Conservation (phyloP, 2,113 vertebrate genomes). For the Saguinus imperator region DNA sequence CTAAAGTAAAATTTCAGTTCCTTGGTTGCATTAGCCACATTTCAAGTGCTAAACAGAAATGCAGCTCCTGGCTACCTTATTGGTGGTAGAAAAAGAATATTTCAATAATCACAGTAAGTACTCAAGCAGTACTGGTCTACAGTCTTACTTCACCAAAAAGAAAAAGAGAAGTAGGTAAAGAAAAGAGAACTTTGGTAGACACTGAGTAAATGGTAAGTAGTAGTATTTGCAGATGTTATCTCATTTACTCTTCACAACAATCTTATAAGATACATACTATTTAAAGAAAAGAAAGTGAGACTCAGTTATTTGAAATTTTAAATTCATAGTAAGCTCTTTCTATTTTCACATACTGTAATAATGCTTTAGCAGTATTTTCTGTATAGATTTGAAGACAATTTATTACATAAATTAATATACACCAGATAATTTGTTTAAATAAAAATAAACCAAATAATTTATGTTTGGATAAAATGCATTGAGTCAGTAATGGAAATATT, state of each 20-base stretch:
- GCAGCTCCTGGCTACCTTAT: background rate
- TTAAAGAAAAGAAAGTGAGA: constrained; percentile 21
- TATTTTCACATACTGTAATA: background rate
- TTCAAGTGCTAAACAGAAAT: constrained; percentile 23
- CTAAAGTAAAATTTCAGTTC: background rate
- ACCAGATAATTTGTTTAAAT: background rate
- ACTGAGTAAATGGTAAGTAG: background rate
- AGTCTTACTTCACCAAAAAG: background rate
- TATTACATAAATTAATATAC: background rate
- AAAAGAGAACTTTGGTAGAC: background rate
- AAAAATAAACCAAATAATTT: background rate
- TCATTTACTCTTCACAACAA: constrained; percentile 22
- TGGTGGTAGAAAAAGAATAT: background rate
- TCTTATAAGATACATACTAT: background rate
- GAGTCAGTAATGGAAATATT: background rate
- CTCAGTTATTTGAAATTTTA: background rate
- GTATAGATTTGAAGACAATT: constrained; percentile 3
- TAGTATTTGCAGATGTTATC: background rate
- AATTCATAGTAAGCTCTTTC: background rate
- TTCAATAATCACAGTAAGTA: background rate
- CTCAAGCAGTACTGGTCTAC: background rate
- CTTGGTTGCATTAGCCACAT: background rate
- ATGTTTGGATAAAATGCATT: background rate
- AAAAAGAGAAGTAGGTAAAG: background rate
- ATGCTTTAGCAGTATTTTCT: background rate